Evolutionary conservation across 2,888 invertebrate genomes (phyloP).

Genomic region (Zootermopsis nevadensis): DNA sequence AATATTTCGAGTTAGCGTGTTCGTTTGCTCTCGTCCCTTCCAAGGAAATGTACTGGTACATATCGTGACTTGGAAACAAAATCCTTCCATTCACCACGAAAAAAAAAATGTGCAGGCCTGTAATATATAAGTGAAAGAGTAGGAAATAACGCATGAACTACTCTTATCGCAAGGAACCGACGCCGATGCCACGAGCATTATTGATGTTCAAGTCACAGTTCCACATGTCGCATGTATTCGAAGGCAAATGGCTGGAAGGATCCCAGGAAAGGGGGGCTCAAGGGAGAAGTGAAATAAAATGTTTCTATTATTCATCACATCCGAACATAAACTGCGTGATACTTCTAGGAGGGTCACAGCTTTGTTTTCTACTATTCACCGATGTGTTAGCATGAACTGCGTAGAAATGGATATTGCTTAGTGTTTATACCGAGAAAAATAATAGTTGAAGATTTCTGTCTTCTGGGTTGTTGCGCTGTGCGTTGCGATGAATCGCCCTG

Average conservation of each 20-base stretch:
- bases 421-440: no score
- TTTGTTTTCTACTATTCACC: background rate
- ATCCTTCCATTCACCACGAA: background rate
- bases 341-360: background rate
- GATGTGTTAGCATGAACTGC: background rate
- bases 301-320: constrained; percentile 18
- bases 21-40: no score
- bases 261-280: background rate
- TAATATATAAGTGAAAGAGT: background rate
- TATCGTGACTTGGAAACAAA: background rate
- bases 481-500: no score
- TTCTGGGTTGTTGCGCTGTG: no score
- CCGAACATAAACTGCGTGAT: constrained; percentile 2
- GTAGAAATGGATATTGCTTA: no score
- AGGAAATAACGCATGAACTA: background rate
- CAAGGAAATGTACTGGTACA: background rate
- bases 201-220: background rate
- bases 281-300: background rate
- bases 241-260: background rate
- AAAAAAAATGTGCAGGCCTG: background rate
- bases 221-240: background rate
- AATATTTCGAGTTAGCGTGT: background rate
- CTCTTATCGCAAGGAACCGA: no score
- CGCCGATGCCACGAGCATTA: background rate
- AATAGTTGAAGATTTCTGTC: no score